These are phyloP conservation scores for Mesocricetus auratus DNA, from an alignment of 2,113 vertebrate genomes.

Conservation along the genomic window DNA sequence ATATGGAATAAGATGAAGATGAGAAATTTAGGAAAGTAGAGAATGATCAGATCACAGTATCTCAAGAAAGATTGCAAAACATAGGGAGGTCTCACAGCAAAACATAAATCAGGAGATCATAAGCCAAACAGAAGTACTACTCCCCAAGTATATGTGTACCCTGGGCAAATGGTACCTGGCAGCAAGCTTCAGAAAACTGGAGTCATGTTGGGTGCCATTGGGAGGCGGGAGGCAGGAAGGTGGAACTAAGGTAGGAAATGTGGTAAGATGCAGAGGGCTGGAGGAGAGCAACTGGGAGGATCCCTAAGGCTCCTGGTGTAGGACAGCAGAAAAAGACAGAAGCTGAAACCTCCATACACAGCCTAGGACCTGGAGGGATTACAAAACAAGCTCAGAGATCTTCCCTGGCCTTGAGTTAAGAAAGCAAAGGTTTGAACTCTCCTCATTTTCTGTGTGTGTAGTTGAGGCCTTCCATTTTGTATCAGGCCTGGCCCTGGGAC, in stretches of 20 bases:
- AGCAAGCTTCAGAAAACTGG: not conserved
- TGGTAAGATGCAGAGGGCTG: not conserved
- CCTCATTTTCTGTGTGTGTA: not conserved
- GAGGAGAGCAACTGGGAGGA: rapidly evolving
- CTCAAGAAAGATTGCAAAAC: not conserved
- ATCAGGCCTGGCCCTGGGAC: not conserved
- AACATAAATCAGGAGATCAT: too few species aligned
- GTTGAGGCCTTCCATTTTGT: not conserved
- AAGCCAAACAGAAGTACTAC: too few species aligned
- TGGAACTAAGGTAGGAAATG: not conserved
- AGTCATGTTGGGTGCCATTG: not conserved
- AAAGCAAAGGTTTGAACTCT: not conserved
- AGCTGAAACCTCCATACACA: not conserved
- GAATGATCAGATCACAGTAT: not conserved
- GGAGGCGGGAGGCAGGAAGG: not conserved
- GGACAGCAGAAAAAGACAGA: not conserved
- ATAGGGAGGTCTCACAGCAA: not conserved
- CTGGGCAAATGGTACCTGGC: not conserved
- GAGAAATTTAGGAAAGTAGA: not conserved
- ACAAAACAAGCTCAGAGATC: not conserved
- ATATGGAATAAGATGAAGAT: not conserved
- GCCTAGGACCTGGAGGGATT: rapidly evolving
- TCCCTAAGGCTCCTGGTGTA: not conserved
- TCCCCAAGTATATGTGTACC: too few species aligned
- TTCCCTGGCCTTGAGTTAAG: not conserved